These are phyloP conservation scores for Erpetoichthys calabaricus DNA, from an alignment of 2,797 vertebrate genomes.

Conservation along the genomic window DNA sequence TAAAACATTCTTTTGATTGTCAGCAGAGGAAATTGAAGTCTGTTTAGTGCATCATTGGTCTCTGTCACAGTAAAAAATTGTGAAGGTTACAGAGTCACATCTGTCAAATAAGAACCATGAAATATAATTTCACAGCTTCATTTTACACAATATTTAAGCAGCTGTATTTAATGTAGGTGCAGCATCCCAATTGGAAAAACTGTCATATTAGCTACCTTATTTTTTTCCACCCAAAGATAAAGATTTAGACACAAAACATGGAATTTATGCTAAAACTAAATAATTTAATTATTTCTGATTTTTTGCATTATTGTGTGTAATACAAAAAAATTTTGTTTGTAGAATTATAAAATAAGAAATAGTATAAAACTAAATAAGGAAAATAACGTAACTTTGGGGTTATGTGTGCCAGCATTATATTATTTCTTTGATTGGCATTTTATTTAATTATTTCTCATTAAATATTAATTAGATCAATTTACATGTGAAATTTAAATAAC, in stretches of 20 bases:
- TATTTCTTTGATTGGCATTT: too few relatives aligned
- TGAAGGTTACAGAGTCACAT: constrained; percentile 35
- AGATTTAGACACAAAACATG: neutral
- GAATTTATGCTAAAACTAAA: neutral
- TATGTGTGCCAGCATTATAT: too few relatives aligned
- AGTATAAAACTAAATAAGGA: too few relatives aligned
- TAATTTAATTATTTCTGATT: neutral
- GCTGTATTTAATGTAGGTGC: constrained; percentile 39
- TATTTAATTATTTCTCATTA: too few relatives aligned
- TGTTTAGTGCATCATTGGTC: constrained; percentile 36
- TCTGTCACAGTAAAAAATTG: constrained; percentile 33
- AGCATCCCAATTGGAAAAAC: constrained; percentile 36
- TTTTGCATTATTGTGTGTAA: too few relatives aligned
- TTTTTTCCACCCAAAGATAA: neutral
- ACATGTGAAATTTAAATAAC: too few relatives aligned
- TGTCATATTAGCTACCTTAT: constrained; percentile 40
- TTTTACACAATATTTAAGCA: constrained; percentile 37
- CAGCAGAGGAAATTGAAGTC: constrained; percentile 29
- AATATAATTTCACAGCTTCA: constrained; percentile 40
- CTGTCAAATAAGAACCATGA: constrained; percentile 49
- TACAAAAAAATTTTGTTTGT: too few relatives aligned
- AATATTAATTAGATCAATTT: too few relatives aligned
- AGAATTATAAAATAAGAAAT: too few relatives aligned
- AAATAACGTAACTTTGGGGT: too few relatives aligned
- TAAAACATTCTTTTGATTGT: constrained; percentile 18